These are phyloP conservation scores for Calliopsis andreniformis DNA, from an alignment of 1,140 invertebrate genomes.

Conservation along the genomic window DNA sequence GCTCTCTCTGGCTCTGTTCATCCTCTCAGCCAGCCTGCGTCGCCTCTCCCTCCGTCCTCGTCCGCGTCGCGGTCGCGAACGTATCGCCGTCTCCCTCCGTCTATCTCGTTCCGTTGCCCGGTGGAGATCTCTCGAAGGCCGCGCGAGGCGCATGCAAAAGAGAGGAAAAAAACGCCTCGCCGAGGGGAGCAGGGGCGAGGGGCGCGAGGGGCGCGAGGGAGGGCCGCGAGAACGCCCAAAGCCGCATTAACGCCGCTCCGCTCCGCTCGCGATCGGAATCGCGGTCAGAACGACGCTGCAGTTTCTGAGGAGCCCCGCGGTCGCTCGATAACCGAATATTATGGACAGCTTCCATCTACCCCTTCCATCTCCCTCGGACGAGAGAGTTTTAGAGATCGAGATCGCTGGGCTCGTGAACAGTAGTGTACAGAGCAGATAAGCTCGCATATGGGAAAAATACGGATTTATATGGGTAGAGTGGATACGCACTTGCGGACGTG, in stretches of 20 bases:
- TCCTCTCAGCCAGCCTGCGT: background rate
- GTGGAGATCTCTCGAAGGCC: constrained; percentile 65
- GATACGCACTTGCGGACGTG: too few species aligned
- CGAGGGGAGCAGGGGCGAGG: constrained; percentile 8
- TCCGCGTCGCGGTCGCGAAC: background rate
- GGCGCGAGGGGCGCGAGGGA: constrained; percentile 13
- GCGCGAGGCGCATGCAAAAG: constrained; percentile 69
- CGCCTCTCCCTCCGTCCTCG: background rate
- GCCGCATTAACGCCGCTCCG: constrained; percentile 65
- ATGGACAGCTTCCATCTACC: background rate
- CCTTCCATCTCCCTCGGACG: background rate
- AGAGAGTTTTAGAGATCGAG: too few species aligned
- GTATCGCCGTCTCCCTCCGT: constrained; percentile 16
- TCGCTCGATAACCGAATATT: constrained; percentile 55
- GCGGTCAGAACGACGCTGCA: constrained; percentile 50
- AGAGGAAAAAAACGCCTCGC: constrained; percentile 51
- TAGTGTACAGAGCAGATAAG: too few species aligned
- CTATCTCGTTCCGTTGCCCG: constrained; percentile 34
- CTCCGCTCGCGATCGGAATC: constrained; percentile 44
- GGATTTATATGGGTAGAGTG: too few species aligned
- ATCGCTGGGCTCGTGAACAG: too few species aligned
- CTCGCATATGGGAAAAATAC: background rate
- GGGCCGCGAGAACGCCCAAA: constrained; percentile 61
- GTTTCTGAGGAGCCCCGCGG: constrained; percentile 26
- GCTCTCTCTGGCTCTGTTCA: background rate